Evolutionary conservation across 2,888 invertebrate species (phyloP).

Genomic region (Agriopis marginaria): DNA sequence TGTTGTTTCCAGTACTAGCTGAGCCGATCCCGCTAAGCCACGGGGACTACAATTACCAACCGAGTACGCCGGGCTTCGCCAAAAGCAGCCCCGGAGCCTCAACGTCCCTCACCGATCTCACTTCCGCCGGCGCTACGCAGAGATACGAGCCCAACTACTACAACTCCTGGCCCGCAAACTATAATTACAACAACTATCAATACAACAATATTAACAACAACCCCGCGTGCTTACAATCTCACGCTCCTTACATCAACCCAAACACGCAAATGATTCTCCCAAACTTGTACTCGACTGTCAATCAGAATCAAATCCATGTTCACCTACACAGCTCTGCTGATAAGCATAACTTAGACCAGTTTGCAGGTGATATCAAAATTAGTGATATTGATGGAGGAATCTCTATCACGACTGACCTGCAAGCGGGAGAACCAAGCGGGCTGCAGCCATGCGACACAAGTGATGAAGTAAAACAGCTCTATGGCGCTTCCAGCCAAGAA

Average conservation of each 20-base stretch:
- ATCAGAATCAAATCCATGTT: slow-evolving; percentile 94
- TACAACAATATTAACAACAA: slow-evolving; percentile 88
- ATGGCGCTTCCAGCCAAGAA: slow-evolving; percentile 74
- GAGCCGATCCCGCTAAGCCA: slow-evolving; percentile 81
- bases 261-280: slow-evolving; percentile 91
- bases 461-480: slow-evolving; percentile 84
- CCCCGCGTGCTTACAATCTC: slow-evolving; percentile 81
- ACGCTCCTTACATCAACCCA: slow-evolving; percentile 87
- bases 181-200: slow-evolving; percentile 90
- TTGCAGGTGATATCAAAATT: slow-evolving; percentile 87
- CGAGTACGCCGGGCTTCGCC: slow-evolving; percentile 68
- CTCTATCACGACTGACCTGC: slow-evolving; percentile 83
- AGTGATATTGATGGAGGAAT: slow-evolving; percentile 87
- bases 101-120: slow-evolving; percentile 79
- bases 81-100: slow-evolving; percentile 74
- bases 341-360: slow-evolving; percentile 89
- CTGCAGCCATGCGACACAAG: slow-evolving; percentile 83
- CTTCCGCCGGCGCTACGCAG: slow-evolving; percentile 69
- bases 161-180: slow-evolving; percentile 88
- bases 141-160: slow-evolving; percentile 86
- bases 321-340: slow-evolving; percentile 90
- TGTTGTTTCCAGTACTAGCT: slow-evolving; percentile 80
- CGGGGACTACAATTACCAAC: slow-evolving; percentile 77
- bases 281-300: slow-evolving; percentile 93
- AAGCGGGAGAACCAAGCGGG: slow-evolving; percentile 77